A percentile compares a stretch with the other conserved stretches of the same genome.
phyloP scores from a whole-genome alignment of 30 jellyfish, hydroid and myxozoan genomes.

The Turritopsis rubra region DNA sequence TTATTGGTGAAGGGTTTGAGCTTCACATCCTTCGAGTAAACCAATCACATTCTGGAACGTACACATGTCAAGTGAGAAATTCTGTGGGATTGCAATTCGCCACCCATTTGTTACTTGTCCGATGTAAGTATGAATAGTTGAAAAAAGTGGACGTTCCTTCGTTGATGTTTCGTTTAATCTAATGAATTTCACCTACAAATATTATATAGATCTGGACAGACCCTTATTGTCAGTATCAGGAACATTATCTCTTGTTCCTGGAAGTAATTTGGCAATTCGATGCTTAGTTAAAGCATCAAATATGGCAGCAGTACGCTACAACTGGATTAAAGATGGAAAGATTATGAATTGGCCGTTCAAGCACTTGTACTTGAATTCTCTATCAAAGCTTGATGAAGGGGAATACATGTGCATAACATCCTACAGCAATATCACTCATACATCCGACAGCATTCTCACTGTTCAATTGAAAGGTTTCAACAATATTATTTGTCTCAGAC shows the following conservation, averaged over 20 bases:
- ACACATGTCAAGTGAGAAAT: neutral
- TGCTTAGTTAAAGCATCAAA: conserved; percentile 5
- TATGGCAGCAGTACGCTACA: neutral
- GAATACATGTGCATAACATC: neutral
- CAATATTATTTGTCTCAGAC: too few relatives aligned
- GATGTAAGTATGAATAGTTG: neutral
- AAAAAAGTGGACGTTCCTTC: neutral
- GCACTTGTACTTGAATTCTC: neutral
- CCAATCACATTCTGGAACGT: neutral
- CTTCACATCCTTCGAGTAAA: neutral
- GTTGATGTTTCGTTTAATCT: too few relatives aligned
- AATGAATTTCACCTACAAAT: too few relatives aligned
- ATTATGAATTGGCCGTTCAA: neutral
- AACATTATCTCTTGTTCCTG: neutral
- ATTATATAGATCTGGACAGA: neutral
- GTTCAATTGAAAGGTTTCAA: neutral
- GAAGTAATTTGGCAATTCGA: neutral
- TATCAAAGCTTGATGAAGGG: neutral
- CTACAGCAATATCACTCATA: neutral
- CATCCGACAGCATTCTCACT: neutral
- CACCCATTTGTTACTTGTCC: neutral
- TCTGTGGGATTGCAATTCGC: neutral
- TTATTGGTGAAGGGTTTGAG: neutral
- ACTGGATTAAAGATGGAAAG: conserved; percentile 11
- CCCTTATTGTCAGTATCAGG: conserved; percentile 21